Evolutionary conservation across 1,140 invertebrate species (phyloP).

Genomic region (Rhopalosiphum padi): DNA sequence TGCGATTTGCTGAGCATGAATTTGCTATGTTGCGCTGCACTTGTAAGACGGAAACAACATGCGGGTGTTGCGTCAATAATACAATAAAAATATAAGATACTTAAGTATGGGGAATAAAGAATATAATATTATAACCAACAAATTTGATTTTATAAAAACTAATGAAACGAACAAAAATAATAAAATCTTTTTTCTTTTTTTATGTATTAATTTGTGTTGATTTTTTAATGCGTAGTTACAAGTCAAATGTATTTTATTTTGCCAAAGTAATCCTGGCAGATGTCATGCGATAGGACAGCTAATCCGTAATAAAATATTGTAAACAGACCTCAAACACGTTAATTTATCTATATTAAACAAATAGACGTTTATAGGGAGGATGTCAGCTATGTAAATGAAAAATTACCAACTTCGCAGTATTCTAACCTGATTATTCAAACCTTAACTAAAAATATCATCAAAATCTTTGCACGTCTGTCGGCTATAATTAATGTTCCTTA

Average conservation of each 20-base stretch:
- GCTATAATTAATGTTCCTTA: not conserved
- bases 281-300: not conserved
- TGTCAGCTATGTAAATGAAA: constrained; percentile 10
- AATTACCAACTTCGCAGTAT: not conserved
- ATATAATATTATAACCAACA: too few species aligned
- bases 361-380: not conserved
- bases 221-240: not conserved
- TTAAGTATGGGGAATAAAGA: too few species aligned
- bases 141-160: too few species aligned
- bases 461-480: constrained; percentile 9
- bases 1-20: too few species aligned
- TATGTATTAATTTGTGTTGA: not conserved
- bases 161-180: too few species aligned
- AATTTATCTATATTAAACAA: constrained; percentile 10
- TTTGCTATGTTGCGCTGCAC: too few species aligned
- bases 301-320: not conserved
- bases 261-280: not conserved
- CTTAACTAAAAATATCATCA: constrained; percentile 39
- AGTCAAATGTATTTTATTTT: not conserved
- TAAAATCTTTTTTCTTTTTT: not conserved
- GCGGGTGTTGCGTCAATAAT: too few species aligned
- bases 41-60: too few species aligned
- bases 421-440: not conserved
- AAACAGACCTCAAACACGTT: not conserved
- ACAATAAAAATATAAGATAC: too few species aligned